These are phyloP conservation scores for Baccha elongata DNA, from an alignment of 2,888 invertebrate species.

Conservation along the genomic window DNA sequence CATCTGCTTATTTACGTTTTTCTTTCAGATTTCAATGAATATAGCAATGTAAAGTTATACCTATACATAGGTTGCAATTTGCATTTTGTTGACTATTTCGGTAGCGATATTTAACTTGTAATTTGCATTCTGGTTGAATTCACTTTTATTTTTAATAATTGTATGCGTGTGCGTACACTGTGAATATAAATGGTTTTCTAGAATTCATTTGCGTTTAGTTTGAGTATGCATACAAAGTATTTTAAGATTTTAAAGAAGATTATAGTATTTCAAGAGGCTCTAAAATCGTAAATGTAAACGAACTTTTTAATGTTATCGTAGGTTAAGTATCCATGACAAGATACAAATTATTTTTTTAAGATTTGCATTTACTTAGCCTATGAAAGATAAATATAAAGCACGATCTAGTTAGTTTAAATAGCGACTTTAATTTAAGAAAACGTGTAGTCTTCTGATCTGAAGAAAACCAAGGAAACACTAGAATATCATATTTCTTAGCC, in stretches of 20 bases:
- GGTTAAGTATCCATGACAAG: too few species aligned
- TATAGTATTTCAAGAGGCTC: neutral
- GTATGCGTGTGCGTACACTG: neutral
- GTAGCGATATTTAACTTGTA: neutral
- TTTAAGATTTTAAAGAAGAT: neutral
- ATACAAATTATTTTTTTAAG: too few species aligned
- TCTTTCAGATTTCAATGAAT: constrained; percentile 1
- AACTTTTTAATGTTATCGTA: too few species aligned
- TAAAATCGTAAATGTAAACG: neutral
- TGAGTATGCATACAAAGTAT: neutral
- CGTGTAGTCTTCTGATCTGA: too few species aligned
- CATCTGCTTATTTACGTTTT: neutral
- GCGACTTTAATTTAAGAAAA: too few species aligned
- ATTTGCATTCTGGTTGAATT: neutral
- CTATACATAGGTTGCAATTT: neutral
- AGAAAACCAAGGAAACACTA: too few species aligned
- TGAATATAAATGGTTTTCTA: constrained; percentile 10
- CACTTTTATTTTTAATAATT: neutral
- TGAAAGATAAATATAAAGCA: too few species aligned
- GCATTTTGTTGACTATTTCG: constrained; percentile 11
- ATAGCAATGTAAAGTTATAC: neutral
- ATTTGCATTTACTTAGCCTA: too few species aligned
- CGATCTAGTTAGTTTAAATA: too few species aligned
- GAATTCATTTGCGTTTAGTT: neutral
- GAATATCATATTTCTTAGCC: too few species aligned